Evolutionary conservation across 2,888 invertebrate species (phyloP), one percentile per base, ranked within the genome.

Genomic region (Acanthosepion lycidas): DNA sequence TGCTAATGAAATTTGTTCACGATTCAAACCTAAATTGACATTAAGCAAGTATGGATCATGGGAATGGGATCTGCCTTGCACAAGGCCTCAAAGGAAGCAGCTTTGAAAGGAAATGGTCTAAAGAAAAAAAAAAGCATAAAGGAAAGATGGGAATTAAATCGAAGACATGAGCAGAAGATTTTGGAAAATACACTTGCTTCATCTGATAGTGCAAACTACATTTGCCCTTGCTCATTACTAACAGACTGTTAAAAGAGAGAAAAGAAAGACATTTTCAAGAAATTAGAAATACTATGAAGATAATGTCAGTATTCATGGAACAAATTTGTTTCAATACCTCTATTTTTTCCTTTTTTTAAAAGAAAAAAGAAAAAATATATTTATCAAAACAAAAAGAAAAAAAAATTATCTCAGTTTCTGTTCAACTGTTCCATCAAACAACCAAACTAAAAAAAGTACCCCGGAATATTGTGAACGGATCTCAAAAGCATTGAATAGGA

Each of bases 21-120:
- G 78, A 78, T 78, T 78, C 78, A n/a, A 78, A 78, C n/a, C 78
- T 78, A 15, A 18, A 78, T 78, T n/a, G n/a, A 78, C 78, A 78
- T 78, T 78, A 78, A 78, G n/a, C 78, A n/a, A 78, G 59, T 78
- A 78, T 33, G n/a, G 78, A 78, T 78, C n/a, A 78, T 78, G n/a
- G 78, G 78, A 78, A 78, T 78, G n/a, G 78, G 78, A n/a, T 78
- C n/a, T 33, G 33, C 33, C 78, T 78, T n/a, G n/a, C 18, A 33
- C 78, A 33, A n/a, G 23, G 59, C 23, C 59, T 59, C 59, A 59
- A 59, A 59, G 59, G 8, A n/a, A 33, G 33, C n/a, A 78, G n/a
- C n/a, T n/a, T 78, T 12, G 33, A 12, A 33, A 9, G 12, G n/a
- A 78, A 78, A 78, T 12, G 20, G 20, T 6, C 6, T 6, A 0